phyloP scores from a whole-genome alignment of 2,888 invertebrate species.

The Pseudococcus longispinus region DNA sequence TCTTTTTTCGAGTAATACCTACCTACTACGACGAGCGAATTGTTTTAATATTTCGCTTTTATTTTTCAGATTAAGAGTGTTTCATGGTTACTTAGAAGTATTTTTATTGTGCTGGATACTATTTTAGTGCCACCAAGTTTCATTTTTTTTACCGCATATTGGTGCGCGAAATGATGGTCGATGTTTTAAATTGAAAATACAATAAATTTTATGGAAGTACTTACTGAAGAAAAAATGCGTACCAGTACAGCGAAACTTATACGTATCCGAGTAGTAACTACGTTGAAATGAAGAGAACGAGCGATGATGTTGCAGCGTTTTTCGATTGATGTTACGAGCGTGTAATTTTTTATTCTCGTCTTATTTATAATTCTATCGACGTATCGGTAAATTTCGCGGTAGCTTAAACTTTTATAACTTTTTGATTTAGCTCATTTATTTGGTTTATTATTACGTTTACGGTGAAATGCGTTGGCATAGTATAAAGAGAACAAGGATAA shows the following conservation, averaged over 20 bases:
- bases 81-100: background rate
- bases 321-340: background rate
- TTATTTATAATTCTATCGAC: slow-evolving; percentile 7
- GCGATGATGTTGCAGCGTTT: background rate
- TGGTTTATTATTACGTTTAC: slow-evolving; percentile 5
- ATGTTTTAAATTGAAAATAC: background rate
- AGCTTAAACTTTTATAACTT: slow-evolving; percentile 1
- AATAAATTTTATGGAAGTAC: background rate
- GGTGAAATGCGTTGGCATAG: background rate
- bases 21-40: background rate
- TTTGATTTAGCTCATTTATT: slow-evolving; percentile 1
- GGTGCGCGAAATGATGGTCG: background rate
- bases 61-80: background rate
- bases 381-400: background rate
- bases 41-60: background rate
- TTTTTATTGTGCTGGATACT: background rate
- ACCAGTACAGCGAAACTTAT: background rate
- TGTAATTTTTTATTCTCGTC: background rate
- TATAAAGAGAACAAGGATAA: background rate
- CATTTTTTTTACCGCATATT: background rate
- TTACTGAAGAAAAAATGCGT: background rate
- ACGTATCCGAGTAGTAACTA: background rate
- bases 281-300: background rate
- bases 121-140: background rate
- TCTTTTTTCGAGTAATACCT: background rate